Base-by-base conservation (phyloP, 2,113 vertebrate species). In the Hyla sarda region DNA sequence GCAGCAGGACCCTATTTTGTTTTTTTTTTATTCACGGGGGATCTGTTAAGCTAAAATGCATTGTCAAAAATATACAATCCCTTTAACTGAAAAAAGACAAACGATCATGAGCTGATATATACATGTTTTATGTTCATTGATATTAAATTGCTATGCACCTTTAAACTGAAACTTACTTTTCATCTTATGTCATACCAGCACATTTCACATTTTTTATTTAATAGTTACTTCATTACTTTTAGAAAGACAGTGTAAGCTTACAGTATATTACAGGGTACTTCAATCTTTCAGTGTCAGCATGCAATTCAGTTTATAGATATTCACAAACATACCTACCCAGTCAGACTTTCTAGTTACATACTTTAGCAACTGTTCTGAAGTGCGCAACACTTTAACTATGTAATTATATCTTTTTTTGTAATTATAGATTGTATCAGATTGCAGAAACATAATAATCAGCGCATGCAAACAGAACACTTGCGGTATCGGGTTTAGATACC, bases 371-470 rank as follows among this genome's bases (percentile, higher is more conserved):
- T 56, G 84, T 92, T 93, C 93, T 89, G 73, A 69, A 90, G 47
- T 86, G 87, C 92, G 82, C 79, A 90, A 84, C 41, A 87, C 16
- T 28, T n/a, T n/a, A n/a, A n/a, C n/a, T 8, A 25, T 88, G 91
- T 54, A 89, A 79, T 83, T 85, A 88, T 87, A 71, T 89, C 90
- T 37, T 93, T 92, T 93, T 92, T 92, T 93, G 3, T 96, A 96
- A 96, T 97, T 96, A 96, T 93, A 93, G 94, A 91, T 94, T 94
- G 94, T 96, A 94, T 92, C 93, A 96, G 96, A 97, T 95, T 94
- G 95, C 93, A 95, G 30, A 86, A 48, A 74, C 72, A 84, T 91
- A 93, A 95, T 95, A 95, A 71, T 93, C 91, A 93, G 92, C 89
- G 94, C 93, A 96, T 95, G 93, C 92, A 95, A 95, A 96, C 93